Evolutionary conservation across 1,140 invertebrate species (phyloP).

Genomic region (Orchesella cincta): DNA sequence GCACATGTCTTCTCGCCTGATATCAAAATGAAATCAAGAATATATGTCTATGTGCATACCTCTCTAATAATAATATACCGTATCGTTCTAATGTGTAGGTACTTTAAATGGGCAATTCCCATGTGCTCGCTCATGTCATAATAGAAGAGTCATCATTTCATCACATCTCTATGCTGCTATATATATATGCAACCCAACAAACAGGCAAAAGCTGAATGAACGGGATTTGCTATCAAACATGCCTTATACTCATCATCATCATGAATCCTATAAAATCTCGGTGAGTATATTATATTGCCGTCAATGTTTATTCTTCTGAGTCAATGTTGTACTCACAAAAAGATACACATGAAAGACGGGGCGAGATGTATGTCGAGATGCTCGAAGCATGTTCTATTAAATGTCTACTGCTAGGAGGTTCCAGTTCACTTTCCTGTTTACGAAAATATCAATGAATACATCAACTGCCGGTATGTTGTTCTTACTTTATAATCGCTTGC

Average conservation of each 20-base stretch:
- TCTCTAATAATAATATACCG: not conserved
- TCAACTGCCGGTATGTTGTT: too few relatives aligned
- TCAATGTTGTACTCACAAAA: too few relatives aligned
- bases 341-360: too few relatives aligned
- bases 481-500: too few relatives aligned
- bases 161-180: not conserved
- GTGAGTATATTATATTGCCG: too few relatives aligned
- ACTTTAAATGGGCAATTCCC: not conserved
- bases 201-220: not conserved
- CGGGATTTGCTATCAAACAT: not conserved
- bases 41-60: not conserved
- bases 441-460: too few relatives aligned
- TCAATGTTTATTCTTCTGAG: too few relatives aligned
- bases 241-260: not conserved
- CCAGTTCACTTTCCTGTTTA: too few relatives aligned
- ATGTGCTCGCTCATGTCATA: not conserved
- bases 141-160: too few relatives aligned
- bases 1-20: conserved; percentile 7
- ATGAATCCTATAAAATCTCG: not conserved
- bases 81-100: not conserved
- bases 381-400: too few relatives aligned
- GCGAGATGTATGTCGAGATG: too few relatives aligned
- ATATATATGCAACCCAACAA: not conserved
- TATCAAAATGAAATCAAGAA: conserved; percentile 22
- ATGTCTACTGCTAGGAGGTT: too few relatives aligned